Evolutionary conservation across 2,797 vertebrate genomes (phyloP), one percentile per base, ranked within the genome.

Genomic region (Channallabes apus): DNA sequence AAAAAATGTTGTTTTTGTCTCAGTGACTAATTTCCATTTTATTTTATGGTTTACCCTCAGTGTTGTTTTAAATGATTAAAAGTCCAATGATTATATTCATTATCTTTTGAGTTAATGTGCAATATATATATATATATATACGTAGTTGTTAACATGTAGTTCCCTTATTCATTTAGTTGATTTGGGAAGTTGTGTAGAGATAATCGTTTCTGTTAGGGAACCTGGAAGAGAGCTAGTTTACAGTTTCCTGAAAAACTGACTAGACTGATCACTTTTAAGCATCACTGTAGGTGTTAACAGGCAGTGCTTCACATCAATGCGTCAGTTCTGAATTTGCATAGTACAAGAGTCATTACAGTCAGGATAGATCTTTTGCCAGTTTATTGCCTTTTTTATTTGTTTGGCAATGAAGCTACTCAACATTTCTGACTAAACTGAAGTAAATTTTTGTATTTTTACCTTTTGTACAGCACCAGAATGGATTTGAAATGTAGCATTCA

Each of bases 121-220:
- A 35, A 4, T 35, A 32, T 54, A 17, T 75, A 17, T 75, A 12
- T 51, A 1, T 54, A 27, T n/a, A n/a, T n/a, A n/a, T n/a, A n/a
- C n/a, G n/a, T n/a, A n/a, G 24, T 54, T 51, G 12, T 7, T 54
- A 20, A 41, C 38, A 27, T 76, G 15, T 32, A 38, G 17, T 62
- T 69, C 35, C 41, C 20, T 80, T 80, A 79, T 18, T 38, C 35
- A 11, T 35, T 56, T 46, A 9, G 56, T 11, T 78, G 15, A 38
- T 61, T 61, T 41, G 41, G 84, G 69, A 80, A 73, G 78, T 85
- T 54, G 17, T 54, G 2, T 35, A 32, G 18, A 11, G 58, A 56
- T 46, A 51, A n/a, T 7, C 9, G 38, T 81, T 80, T 73, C 73
- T 58, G 24, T 73, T 75, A 22, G 64, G 77, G 58, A 85, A 73